Base-by-base conservation (phyloP, 1,140 invertebrate species). In the Asbolus verrucosus region DNA sequence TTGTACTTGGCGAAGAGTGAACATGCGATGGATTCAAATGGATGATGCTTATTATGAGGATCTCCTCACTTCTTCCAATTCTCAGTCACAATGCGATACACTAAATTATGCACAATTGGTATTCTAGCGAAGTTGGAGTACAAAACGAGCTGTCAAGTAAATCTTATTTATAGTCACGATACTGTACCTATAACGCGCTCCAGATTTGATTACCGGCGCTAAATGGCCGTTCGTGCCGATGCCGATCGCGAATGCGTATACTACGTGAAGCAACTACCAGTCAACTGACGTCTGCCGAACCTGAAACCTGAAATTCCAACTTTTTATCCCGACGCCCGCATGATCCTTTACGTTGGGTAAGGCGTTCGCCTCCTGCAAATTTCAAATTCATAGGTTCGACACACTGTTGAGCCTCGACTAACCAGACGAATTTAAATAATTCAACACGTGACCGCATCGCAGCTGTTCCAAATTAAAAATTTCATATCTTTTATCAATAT, bases 161-260 rank as follows among this genome's bases (percentile, higher is more conserved):
- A 66, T 73, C 63, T 70, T 69, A 73, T 73, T 73, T 73, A 73
- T 73, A 65, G 63, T 73, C 72, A 70, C 72, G 68, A 73, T 70
- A 73, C 60, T 61, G 43, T 62, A 72, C 67, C 66, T 66, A 65
- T 50, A 59, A 59, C 65, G 36, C 60, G 71, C 62, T 69, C 60
- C 71, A 73, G 71, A 73, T 73, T 73, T 67, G 71, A 72, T 72
- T 72, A 69, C 46, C 19, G 38, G 46, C 59, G 59, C 33, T 69
- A 72, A 72, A 69, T 69, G 54, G 61, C 65, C 65, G 46, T 62
- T 69, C 66, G 70, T 62, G 54, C 46, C 59, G 60, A 62, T 71
- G 31, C 39, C 61, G 61, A 41, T 63, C 61, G 60, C 66, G 61
- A 72, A 68, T 63, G 59, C 66, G 59, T 69, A 72, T 63, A n/a